A percentile compares a stretch with the other conserved stretches of the same genome.
Conservation (phyloP, 2,113 vertebrate genomes). For the Uropsilus gracilis region DNA sequence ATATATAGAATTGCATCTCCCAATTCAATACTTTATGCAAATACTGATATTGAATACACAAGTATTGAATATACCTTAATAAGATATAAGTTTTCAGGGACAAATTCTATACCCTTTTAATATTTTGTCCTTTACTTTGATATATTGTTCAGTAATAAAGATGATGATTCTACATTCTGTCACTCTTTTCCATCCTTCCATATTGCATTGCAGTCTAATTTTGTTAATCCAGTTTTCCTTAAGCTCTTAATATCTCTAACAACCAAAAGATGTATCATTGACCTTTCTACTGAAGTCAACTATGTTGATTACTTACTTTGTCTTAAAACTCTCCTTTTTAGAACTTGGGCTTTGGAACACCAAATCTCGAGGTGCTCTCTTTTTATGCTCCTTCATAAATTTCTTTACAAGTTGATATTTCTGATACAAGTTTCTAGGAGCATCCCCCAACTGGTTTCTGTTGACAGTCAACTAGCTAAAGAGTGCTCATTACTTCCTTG, state of each 20-base stretch:
- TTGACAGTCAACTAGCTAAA: neutral
- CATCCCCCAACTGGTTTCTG: neutral
- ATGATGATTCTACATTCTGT: neutral
- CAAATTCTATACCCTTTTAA: no score
- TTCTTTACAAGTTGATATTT: neutral
- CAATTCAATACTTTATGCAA: no score
- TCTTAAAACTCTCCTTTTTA: neutral
- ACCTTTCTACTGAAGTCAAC: neutral
- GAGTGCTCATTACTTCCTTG: neutral
- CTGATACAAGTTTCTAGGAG: neutral
- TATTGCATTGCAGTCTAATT: neutral
- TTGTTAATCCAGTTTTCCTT: neutral
- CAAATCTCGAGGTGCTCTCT: neutral
- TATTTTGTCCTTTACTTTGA: no score
- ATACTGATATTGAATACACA: no score
- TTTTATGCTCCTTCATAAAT: neutral
- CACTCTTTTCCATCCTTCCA: neutral
- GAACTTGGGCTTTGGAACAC: neutral
- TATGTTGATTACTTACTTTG: neutral
- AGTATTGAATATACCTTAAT: no score
- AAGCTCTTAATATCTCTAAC: neutral
- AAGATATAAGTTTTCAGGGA: no score
- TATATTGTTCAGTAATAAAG: no score
- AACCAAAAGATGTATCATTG: neutral
- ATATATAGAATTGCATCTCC: neutral